Base-by-base conservation (phyloP, 2,113 vertebrate species). In the Beaufortia kweichowensis region DNA sequence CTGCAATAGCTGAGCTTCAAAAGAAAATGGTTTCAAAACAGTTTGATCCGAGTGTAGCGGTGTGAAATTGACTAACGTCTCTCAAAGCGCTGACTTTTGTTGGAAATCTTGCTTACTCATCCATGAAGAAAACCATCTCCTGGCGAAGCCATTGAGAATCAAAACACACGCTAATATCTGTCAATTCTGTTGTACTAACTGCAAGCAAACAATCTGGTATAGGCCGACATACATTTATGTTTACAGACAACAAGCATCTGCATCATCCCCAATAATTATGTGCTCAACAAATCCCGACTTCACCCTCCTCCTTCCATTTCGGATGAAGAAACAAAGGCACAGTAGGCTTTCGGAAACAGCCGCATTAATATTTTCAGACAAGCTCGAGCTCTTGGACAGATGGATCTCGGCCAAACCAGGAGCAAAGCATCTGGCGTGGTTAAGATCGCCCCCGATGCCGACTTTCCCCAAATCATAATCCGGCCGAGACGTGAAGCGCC, bases 201-300 rank as follows among this genome's bases (percentile, higher is more conserved):
- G 46, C 28, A 28, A 78, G 35, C 17, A 79, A 72, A 79, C 66
- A 71, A 21, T 41, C 46, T 64, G 60, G 41, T 61, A 33, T 50
- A 64, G 48, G 46, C 33, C 29, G n/a, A 64, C 26, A 35, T 29
- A 17, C 56, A 39, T 56, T 53, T 63, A 23, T 53, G 48, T 24
- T 76, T 76, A 63, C 24, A 63, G 21, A 53, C 21, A 12, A 17
- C 53, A 29, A 69, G 56, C 78, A 69, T 69, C 64, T 76, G 63
- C 64, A 59, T 26, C 78, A 75, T 60, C 53, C 41, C 23, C 29
- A 77, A 35, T 69, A 75, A 80, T 75, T 80, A 62, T 62, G 71
- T 41, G 35, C 21, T 9, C 3, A 53, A 10, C 23, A 75, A 69
- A 75, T 61, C 8, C 6, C 28, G 61, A 11, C n/a, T 31, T 60